Evolutionary conservation across 2,797 vertebrate genomes (phyloP).

Genomic region (Alcedo atthis): DNA sequence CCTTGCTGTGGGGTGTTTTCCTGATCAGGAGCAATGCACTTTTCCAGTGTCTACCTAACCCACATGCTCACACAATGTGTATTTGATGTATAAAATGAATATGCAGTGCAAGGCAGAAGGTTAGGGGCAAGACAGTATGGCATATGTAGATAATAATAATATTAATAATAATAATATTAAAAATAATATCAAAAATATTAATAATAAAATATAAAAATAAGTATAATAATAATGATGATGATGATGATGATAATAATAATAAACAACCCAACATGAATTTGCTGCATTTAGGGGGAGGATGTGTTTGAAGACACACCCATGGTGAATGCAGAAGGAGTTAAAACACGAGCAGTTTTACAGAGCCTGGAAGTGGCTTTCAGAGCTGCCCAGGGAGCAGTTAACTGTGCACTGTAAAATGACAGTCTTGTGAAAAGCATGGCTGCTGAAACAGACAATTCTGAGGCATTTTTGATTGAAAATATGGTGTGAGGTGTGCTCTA

Average conservation of each 20-base stretch:
- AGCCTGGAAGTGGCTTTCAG: not conserved
- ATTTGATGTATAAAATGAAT: not conserved
- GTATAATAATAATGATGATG: too few species aligned
- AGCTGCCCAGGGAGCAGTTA: not conserved
- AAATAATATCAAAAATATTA: too few species aligned
- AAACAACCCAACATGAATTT: not conserved
- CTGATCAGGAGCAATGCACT: not conserved
- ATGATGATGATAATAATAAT: too few species aligned
- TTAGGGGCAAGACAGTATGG: too few species aligned
- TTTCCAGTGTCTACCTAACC: not conserved
- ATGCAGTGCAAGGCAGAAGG: not conserved
- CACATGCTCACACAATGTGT: fast-evolving
- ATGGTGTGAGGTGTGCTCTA: not conserved
- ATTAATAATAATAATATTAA: too few species aligned
- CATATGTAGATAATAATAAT: too few species aligned
- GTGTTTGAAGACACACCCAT: not conserved
- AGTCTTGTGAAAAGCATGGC: not conserved
- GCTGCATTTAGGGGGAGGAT: not conserved
- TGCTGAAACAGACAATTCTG: not conserved
- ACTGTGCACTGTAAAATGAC: not conserved
- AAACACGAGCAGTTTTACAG: not conserved
- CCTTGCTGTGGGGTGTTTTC: not conserved
- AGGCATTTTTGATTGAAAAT: not conserved
- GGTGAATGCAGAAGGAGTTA: not conserved
- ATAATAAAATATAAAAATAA: too few species aligned